Percentiles rank a stretch among this genome's conserved stretches.
Conservation (phyloP, 2,113 vertebrate genomes). For the Malurus elegans region DNA sequence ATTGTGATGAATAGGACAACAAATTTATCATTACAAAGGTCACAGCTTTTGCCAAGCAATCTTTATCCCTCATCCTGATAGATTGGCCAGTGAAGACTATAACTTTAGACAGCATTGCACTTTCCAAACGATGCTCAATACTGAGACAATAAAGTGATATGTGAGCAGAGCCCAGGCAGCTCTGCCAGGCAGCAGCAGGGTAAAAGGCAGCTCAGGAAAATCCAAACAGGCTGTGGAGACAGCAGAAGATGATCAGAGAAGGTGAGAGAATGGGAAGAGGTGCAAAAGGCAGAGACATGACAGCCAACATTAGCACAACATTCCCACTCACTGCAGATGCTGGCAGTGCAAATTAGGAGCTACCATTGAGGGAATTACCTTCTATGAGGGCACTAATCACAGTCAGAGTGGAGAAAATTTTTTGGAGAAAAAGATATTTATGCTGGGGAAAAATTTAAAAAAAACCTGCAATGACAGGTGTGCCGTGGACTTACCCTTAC, state of each 20-base stretch:
- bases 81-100: not conserved
- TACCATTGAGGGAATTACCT: not conserved
- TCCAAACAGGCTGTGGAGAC: not conserved
- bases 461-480: not conserved
- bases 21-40: slow-evolving; percentile 33
- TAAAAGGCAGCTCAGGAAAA: not conserved
- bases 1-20: not conserved
- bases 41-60: slow-evolving; percentile 2
- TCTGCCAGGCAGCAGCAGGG: not conserved
- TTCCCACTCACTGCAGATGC: not conserved
- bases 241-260: not conserved
- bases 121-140: not conserved
- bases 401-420: not conserved
- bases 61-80: not conserved
- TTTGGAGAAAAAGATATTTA: not conserved
- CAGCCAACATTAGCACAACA: not conserved
- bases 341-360: not conserved
- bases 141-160: not conserved
- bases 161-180: not conserved
- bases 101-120: not conserved
- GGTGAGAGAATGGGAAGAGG: not conserved
- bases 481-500: not conserved
- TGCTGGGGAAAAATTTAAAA: not conserved
- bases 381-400: not conserved
- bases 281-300: not conserved